Conservation (phyloP, 2,888 invertebrate genomes). For the Nomada ruficornis region DNA sequence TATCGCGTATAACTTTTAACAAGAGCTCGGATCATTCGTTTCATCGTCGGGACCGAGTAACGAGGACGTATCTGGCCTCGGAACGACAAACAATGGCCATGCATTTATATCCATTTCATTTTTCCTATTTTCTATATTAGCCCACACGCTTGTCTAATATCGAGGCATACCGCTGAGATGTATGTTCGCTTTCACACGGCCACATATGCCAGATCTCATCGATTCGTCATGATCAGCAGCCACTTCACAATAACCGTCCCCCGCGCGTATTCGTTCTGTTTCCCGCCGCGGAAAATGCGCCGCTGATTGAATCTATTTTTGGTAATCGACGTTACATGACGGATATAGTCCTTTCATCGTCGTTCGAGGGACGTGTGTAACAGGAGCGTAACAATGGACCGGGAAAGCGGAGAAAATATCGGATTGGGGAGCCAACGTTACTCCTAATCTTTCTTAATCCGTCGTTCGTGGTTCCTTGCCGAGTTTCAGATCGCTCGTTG, state of each 20-base stretch:
- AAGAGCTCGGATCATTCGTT: slow-evolving; percentile 9
- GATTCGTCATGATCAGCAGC: slow-evolving; percentile 78
- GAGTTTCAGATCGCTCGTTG: slow-evolving; percentile 27
- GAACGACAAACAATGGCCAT: slow-evolving; percentile 7
- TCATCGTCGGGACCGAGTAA: slow-evolving; percentile 1
- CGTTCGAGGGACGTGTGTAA: slow-evolving; percentile 9
- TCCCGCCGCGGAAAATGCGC: slow-evolving; percentile 68
- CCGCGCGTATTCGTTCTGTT: slow-evolving; percentile 48
- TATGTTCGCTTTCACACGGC: slow-evolving; percentile 78
- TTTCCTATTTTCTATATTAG: slow-evolving; percentile 44
- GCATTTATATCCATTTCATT: slow-evolving; percentile 34
- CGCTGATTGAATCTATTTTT: slow-evolving; percentile 79
- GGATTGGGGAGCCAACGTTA: not conserved
- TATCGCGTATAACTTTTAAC: slow-evolving; percentile 24
- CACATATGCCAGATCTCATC: slow-evolving; percentile 78
- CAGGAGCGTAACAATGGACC: slow-evolving; percentile 36
- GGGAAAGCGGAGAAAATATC: slow-evolving; percentile 61
- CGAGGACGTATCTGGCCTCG: slow-evolving; percentile 19
- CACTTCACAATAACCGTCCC: slow-evolving; percentile 36
- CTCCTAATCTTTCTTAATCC: slow-evolving; percentile 16
- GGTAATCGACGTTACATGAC: slow-evolving; percentile 77
- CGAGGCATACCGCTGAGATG: slow-evolving; percentile 44
- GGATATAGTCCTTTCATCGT: slow-evolving; percentile 61
- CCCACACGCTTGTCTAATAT: slow-evolving; percentile 57
- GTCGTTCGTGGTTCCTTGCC: slow-evolving; percentile 46